Evolutionary conservation across 1,140 invertebrate species (phyloP), one percentile per base, ranked within the genome.

Genomic region (Papilio aristodemus): DNA sequence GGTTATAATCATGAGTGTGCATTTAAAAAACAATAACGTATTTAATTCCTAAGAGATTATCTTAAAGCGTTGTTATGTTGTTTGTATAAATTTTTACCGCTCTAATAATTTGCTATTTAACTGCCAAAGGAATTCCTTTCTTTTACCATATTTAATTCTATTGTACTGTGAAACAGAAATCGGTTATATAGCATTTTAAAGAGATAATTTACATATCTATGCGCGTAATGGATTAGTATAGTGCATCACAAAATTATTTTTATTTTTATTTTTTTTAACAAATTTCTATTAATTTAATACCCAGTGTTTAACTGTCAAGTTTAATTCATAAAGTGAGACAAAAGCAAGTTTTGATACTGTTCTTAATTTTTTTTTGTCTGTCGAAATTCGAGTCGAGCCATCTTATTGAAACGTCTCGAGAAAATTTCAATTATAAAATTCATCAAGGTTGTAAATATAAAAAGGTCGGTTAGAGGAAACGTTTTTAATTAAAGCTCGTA

Each of bases 401-500:
- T 32, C 27, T 32, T 32, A 32, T 32, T 2, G 6, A 32, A 32
- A 32, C 14, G 4, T 46, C 17, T 46, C 70, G 32, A 60, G 66
- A 64, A 67, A n/a, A 67, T 71, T 67, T 71, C 46, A 67, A 71
- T 71, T 67, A 71, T 68, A 46, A 46, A 46, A 10, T 32, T 32
- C 69, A 36, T 32, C 2, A 32, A 32, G 27, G 57, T 68, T 69
- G 66, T 60, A 62, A 68, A 69, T 69, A 78, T 72, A 72, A 80
- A 76, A 68, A 70, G 41, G 62, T 54, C 46, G 46, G 36, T 74
- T 62, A 70, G 75, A 77, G 32, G 4, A 80, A 79, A 75, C 71
- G 73, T 74, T 79, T 74, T 71, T 75, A 77, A 79, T 79, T 74
- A 77, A 77, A 71, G 68, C 70, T 14, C 57, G 71, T 36, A 41